Percentiles rank a stretch among this genome's conserved stretches.
Conservation (phyloP, 2,888 invertebrate species). For the Pandemis heparana region DNA sequence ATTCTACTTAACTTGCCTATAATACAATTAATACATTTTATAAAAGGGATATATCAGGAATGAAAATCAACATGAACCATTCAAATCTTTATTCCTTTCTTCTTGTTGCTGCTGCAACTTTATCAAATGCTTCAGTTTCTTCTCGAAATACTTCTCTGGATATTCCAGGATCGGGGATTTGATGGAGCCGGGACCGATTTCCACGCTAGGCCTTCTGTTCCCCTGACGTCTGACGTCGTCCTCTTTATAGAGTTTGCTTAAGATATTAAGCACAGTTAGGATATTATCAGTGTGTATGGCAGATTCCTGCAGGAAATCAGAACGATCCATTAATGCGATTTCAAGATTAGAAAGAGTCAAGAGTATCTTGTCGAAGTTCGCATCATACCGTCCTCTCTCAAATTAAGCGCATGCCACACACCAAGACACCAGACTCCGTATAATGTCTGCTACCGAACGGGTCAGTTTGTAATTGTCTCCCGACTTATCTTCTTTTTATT, state of each 20-base stretch:
- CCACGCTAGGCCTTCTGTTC: conserved; percentile 49
- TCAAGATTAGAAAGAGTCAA: too few relatives aligned
- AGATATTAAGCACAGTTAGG: neutral
- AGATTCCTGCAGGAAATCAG: neutral
- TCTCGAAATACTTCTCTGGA: conserved; percentile 4
- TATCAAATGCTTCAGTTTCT: conserved; percentile 7
- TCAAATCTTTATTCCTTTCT: neutral
- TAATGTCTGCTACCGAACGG: too few relatives aligned
- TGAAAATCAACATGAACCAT: neutral
- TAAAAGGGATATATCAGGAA: too few relatives aligned
- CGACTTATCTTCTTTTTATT: too few relatives aligned
- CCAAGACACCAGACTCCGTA: too few relatives aligned
- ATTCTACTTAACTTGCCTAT: too few relatives aligned
- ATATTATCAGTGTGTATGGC: neutral
- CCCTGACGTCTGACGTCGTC: neutral
- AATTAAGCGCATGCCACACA: too few relatives aligned
- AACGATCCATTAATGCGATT: too few relatives aligned
- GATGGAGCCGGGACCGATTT: conserved; percentile 58
- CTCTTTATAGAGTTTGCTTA: neutral
- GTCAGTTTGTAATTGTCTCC: too few relatives aligned
- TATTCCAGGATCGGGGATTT: conserved; percentile 48
- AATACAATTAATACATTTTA: too few relatives aligned
- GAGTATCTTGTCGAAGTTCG: too few relatives aligned
- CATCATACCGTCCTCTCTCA: too few relatives aligned
- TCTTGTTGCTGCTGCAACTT: conserved; percentile 6